Evolutionary conservation across 2,113 vertebrate genomes (phyloP), one percentile per base, ranked within the genome.

Genomic region (Alosa alosa): DNA sequence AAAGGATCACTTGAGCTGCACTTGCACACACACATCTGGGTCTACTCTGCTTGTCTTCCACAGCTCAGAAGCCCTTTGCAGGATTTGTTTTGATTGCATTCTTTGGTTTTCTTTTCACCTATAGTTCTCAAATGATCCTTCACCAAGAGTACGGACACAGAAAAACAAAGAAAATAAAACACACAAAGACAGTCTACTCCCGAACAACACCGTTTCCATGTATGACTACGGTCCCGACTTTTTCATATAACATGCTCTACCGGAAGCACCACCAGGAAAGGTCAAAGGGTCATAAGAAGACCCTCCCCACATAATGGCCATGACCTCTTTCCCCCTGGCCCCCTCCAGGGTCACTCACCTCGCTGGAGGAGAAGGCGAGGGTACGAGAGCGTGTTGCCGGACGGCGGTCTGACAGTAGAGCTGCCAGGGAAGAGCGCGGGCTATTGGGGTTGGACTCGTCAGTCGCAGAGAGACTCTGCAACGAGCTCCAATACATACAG

Each of bases 361-460:
- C 96, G 87, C 96, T 94, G 91, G 97, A 97, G 88, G 96, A 97
- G 95, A 97, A 97, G 93, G 95, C 96, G 91, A 95, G 95, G 95
- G 94, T 95, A 92, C 95, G 94, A 91, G 96, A 96, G 92, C 96
- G 95, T 93, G 95, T 96, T 93, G 95, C 96, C 86, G 96, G 95
- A 90, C 95, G 95, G 93, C 94, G 94, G 89, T 96, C 96, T 94
- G 95, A 95, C 91, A 96, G 92, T 91, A 96, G 95, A 92, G 95
- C 95, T 94, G 94, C 94, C 93, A 96, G 94, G 91, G 94, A 94
- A 93, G 94, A 94, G 93, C 95, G 95, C 92, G 95, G 95, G 91
- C 95, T 95, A 92, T 93, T 94, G 94, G 94, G 92, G 83, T 95
- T 93, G 91, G 96, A 96, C 89, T 96, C 96, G 93, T 95, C 94